phyloP scores from a whole-genome alignment of 2,888 invertebrate species.

The Creontiades dilutus region DNA sequence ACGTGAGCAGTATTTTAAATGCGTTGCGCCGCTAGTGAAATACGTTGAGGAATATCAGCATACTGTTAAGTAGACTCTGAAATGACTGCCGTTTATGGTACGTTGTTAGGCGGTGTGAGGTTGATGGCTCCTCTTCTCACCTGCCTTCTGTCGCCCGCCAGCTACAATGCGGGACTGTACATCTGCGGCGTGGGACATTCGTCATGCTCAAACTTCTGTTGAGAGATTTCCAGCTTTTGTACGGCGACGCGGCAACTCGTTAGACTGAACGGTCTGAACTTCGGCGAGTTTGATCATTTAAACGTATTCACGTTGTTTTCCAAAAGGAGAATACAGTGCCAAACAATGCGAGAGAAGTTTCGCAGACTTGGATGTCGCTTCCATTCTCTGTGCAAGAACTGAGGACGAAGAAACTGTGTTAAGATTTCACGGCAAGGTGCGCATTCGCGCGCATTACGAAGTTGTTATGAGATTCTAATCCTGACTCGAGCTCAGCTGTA shows the following conservation, averaged over 20 bases:
- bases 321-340: neutral
- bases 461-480: neutral
- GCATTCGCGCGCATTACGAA: neutral
- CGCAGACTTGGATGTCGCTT: neutral
- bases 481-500: neutral
- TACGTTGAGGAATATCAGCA: neutral
- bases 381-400: neutral
- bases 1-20: neutral
- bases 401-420: constrained; percentile 1
- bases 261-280: neutral
- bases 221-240: neutral
- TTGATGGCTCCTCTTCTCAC: neutral
- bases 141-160: neutral
- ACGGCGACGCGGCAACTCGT: neutral
- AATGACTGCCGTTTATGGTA: neutral
- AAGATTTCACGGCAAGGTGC: no score
- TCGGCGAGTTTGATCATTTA: neutral
- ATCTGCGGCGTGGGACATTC: neutral
- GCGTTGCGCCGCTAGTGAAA: neutral
- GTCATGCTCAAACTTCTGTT: neutral
- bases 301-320: neutral
- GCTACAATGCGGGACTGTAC: neutral
- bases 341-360: neutral
- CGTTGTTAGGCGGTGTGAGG: neutral
- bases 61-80: neutral